phyloP scores from a whole-genome alignment of 2,113 vertebrate species.

The Xiphorhynchus elegans region DNA sequence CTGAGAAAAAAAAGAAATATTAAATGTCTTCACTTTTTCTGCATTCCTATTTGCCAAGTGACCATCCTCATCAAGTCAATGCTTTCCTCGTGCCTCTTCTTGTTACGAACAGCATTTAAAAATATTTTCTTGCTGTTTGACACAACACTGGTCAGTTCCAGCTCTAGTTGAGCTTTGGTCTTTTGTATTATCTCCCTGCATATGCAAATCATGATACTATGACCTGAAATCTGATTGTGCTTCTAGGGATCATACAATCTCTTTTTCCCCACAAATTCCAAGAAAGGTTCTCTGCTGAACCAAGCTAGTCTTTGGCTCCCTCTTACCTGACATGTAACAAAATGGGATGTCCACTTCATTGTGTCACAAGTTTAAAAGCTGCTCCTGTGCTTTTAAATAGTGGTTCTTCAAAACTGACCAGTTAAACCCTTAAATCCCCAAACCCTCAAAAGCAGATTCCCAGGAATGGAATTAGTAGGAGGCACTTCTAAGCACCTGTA shows the following conservation, averaged over 20 bases:
- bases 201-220: accelerated
- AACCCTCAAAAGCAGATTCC: neutral
- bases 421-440: too few relatives aligned
- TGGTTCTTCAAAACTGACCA: neutral
- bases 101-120: neutral
- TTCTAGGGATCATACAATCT: neutral
- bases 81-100: neutral
- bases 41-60: neutral
- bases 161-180: neutral
- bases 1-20: neutral
- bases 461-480: neutral
- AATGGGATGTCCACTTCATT: neutral
- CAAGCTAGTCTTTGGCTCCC: neutral
- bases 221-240: neutral
- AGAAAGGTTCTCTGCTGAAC: neutral
- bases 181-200: neutral
- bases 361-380: neutral
- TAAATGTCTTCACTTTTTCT: neutral
- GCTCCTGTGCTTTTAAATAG: neutral
- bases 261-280: neutral
- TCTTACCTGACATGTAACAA: neutral
- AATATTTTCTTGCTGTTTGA: neutral
- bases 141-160: neutral
- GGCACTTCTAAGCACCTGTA: neutral
- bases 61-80: neutral